Percentiles rank a stretch among this genome's conserved stretches.
These are phyloP conservation scores for Protobothrops flavoviridis DNA, from an alignment of 2,113 vertebrate species.

Conservation along the genomic window DNA sequence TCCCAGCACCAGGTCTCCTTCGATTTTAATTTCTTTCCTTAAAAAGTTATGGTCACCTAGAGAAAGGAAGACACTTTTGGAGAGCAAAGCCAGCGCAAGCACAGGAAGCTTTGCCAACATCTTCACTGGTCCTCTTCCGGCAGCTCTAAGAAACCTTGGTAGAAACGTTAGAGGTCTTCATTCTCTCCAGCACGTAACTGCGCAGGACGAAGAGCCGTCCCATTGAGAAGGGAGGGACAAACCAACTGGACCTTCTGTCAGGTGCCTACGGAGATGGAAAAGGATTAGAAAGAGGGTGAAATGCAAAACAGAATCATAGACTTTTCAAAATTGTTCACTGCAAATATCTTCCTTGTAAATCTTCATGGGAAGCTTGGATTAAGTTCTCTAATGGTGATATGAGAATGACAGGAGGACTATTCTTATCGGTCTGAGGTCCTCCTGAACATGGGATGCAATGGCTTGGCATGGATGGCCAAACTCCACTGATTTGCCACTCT, in stretches of 20 bases:
- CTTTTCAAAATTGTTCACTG: neutral
- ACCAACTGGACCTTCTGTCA: constrained; percentile 68
- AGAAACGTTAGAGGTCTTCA: constrained; percentile 54
- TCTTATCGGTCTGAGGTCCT: neutral
- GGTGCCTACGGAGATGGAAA: constrained; percentile 71
- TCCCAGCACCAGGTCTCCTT: constrained; percentile 94
- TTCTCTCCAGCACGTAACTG: constrained; percentile 74
- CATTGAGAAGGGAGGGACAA: constrained; percentile 68
- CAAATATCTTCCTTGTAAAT: neutral
- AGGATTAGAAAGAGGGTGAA: constrained; percentile 52
- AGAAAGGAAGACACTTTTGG: constrained; percentile 82
- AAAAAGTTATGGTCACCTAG: constrained; percentile 84
- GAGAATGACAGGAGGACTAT: neutral
- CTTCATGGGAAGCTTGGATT: neutral
- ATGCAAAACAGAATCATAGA: neutral
- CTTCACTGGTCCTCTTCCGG: constrained; percentile 67
- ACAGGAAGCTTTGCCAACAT: constrained; percentile 81
- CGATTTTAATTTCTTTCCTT: constrained; percentile 94
- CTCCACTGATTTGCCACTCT: neutral
- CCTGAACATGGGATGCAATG: neutral
- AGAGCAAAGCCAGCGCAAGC: constrained; percentile 84
- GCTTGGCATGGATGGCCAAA: neutral
- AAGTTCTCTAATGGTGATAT: neutral
- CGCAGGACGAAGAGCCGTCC: constrained; percentile 61
- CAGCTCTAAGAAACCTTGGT: constrained; percentile 59